Conservation (phyloP, 2,113 vertebrate genomes). For the Argyrosomus japonicus region DNA sequence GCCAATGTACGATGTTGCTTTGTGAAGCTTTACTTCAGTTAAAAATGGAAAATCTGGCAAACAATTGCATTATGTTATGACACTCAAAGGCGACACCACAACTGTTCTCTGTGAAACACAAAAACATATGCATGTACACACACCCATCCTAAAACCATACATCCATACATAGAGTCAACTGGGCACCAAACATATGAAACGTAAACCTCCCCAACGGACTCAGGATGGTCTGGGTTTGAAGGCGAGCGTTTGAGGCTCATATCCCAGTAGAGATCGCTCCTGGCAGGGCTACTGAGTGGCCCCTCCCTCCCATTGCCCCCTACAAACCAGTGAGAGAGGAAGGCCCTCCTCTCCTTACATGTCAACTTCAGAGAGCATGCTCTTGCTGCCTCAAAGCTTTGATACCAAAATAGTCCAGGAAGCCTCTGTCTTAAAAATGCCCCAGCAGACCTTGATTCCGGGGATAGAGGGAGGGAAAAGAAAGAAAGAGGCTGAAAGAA, state of each 20-base stretch:
- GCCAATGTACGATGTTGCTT: background rate
- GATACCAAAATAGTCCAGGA: conserved; percentile 86
- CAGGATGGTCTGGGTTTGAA: conserved; percentile 63
- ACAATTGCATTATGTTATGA: background rate
- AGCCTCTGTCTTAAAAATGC: conserved; percentile 84
- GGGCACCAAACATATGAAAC: conserved; percentile 51
- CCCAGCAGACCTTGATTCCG: conserved; percentile 76
- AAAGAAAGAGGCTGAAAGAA: conserved; percentile 55
- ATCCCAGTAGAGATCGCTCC: conserved; percentile 67
- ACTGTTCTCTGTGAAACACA: background rate
- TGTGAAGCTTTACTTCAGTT: background rate
- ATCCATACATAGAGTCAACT: conserved; percentile 31
- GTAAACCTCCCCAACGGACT: conserved; percentile 34
- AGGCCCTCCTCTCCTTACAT: conserved; percentile 80
- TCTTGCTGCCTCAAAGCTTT: conserved; percentile 84
- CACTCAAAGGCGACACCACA: background rate
- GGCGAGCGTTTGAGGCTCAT: conserved; percentile 65
- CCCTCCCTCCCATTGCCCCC: conserved; percentile 48
- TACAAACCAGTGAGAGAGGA: conserved; percentile 64
- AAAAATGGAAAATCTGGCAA: conserved; percentile 12
- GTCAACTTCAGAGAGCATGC: conserved; percentile 86
- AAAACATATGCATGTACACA: conserved; percentile 4
- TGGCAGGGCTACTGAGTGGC: conserved; percentile 72
- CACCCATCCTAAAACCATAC: conserved; percentile 1
- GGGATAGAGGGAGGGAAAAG: conserved; percentile 59